phyloP scores from a whole-genome alignment of 2,888 invertebrate genomes.

The Camptogramma bilineatum region DNA sequence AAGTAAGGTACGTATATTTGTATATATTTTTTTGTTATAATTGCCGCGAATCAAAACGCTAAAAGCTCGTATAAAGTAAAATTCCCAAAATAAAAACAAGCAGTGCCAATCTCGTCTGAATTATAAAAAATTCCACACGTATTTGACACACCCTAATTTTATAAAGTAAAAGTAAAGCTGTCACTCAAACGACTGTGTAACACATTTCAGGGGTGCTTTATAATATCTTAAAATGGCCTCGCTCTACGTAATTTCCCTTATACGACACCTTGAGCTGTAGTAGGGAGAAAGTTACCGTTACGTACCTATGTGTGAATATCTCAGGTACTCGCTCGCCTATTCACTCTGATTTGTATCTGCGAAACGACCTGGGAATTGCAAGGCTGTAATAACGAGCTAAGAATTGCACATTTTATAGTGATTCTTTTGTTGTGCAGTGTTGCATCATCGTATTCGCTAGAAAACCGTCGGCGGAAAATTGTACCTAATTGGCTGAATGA shows the following conservation, averaged over 20 bases:
- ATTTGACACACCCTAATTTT: slow-evolving; percentile 46
- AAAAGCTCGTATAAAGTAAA: not conserved
- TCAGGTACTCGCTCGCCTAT: slow-evolving; percentile 34
- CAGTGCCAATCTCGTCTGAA: not conserved
- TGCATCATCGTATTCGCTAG: not conserved
- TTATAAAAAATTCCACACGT: slow-evolving; percentile 13
- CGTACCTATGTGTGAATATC: slow-evolving; percentile 47
- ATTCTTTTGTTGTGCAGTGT: not conserved
- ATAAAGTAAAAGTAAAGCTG: slow-evolving; percentile 58
- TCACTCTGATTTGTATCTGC: slow-evolving; percentile 30
- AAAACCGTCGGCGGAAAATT: not conserved
- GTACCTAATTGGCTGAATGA: not conserved
- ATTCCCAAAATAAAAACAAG: not conserved
- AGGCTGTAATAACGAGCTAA: slow-evolving; percentile 33
- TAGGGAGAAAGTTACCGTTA: slow-evolving; percentile 50
- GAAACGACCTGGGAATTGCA: slow-evolving; percentile 24
- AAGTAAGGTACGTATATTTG: no score
- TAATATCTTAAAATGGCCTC: slow-evolving; percentile 62
- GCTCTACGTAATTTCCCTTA: slow-evolving; percentile 60
- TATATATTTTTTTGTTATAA: not conserved
- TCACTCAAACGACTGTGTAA: slow-evolving; percentile 61
- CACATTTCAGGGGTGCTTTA: slow-evolving; percentile 60
- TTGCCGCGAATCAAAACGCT: not conserved
- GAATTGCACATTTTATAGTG: slow-evolving; percentile 15
- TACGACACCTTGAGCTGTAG: slow-evolving; percentile 49